A percentile compares a stretch with the other conserved stretches of the same genome.
These are phyloP conservation scores for Drepana arcuata DNA, from an alignment of 1,140 invertebrate species.

Conservation along the genomic window DNA sequence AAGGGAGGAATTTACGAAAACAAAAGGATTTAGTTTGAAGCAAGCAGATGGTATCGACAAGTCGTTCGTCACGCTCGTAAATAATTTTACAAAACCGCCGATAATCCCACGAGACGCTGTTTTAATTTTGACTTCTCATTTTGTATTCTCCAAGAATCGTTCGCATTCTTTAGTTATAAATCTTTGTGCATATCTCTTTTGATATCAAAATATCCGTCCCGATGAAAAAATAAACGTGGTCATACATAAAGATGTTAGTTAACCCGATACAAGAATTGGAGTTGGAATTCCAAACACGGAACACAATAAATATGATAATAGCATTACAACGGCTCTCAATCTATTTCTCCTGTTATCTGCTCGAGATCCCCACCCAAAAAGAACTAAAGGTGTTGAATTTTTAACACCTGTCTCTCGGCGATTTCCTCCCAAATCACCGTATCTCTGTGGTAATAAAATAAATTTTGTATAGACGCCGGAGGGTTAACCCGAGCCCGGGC, in stretches of 20 bases:
- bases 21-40: conserved; percentile 61
- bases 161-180: conserved; percentile 44
- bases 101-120: conserved; percentile 61
- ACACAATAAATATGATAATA: conserved; percentile 45
- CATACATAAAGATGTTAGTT: conserved; percentile 29
- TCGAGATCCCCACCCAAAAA: conserved; percentile 38
- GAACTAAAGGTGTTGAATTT: conserved; percentile 62
- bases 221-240: conserved; percentile 25
- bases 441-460: conserved; percentile 68
- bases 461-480: conserved; percentile 63
- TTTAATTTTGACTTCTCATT: conserved; percentile 59
- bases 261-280: conserved; percentile 30
- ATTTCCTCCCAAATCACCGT: conserved; percentile 64
- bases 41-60: conserved; percentile 62
- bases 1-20: conserved; percentile 57
- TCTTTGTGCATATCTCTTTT: conserved; percentile 39
- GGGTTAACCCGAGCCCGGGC: conserved; percentile 42
- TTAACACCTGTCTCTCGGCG: conserved; percentile 66
- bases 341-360: conserved; percentile 55
- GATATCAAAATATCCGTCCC: conserved; percentile 35
- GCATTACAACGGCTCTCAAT: conserved; percentile 47
- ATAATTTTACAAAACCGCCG: conserved; percentile 63
- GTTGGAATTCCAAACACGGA: conserved; percentile 32
- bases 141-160: conserved; percentile 33
- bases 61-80: conserved; percentile 64